phyloP scores from a whole-genome alignment of 2,113 vertebrate genomes.

The Mesocricetus auratus region DNA sequence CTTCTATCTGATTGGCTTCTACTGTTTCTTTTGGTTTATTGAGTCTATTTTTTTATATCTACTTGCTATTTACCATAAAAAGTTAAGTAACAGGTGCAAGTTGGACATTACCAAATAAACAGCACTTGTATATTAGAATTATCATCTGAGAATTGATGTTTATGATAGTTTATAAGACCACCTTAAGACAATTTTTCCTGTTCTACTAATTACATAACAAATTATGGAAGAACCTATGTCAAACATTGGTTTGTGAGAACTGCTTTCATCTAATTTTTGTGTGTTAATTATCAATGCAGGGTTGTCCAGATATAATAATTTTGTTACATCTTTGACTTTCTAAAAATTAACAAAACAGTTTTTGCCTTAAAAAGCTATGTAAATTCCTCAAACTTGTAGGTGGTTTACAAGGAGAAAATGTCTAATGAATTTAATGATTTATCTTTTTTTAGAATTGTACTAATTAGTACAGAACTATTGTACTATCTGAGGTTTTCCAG shows the following conservation, averaged over 20 bases:
- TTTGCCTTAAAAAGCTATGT: not conserved
- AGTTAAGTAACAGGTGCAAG: not conserved
- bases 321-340: not conserved
- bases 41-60: not conserved
- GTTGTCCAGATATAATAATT: not conserved
- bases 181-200: not conserved
- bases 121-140: not conserved
- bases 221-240: not conserved
- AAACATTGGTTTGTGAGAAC: not conserved
- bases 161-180: not conserved
- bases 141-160: not conserved
- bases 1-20: not conserved
- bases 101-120: not conserved
- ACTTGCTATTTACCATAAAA: constrained; percentile 21
- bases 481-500: not conserved
- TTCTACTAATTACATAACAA: not conserved
- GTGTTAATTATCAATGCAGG: not conserved
- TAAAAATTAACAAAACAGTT: not conserved
- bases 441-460: constrained; percentile 37
- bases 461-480: not conserved
- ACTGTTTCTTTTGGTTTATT: not conserved
- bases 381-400: not conserved
- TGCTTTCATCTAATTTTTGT: constrained; percentile 2
- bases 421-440: constrained; percentile 37
- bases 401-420: not conserved